phyloP scores from a whole-genome alignment of 2,113 vertebrate genomes.

The Erythrolamprus reginae region DNA sequence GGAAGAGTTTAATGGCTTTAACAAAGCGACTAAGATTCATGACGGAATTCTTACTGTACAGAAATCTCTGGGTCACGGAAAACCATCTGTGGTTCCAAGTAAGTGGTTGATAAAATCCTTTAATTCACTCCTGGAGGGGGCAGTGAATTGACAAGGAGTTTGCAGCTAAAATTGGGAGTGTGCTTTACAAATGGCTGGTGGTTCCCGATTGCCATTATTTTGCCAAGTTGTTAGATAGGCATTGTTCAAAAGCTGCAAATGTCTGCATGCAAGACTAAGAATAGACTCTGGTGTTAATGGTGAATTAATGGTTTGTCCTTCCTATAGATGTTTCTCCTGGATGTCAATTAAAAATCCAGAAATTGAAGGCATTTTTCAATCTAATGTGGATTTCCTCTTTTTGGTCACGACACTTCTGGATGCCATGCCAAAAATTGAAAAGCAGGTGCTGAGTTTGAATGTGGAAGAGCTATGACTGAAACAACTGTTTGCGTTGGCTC shows the following conservation, averaged over 20 bases:
- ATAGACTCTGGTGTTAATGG: background rate
- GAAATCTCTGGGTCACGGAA: constrained; percentile 27
- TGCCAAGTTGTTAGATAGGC: background rate
- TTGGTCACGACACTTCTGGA: constrained; percentile 9
- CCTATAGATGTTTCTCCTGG: background rate
- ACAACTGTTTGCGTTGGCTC: constrained; percentile 69
- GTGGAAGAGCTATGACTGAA: constrained; percentile 72
- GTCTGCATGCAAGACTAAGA: background rate
- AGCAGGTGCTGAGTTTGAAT: constrained; percentile 18
- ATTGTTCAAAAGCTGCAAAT: background rate
- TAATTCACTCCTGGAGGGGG: background rate
- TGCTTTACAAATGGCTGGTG: background rate
- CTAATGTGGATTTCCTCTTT: background rate
- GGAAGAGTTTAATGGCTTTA: constrained; percentile 41
- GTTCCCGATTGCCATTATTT: background rate
- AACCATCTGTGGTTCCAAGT: constrained; percentile 41
- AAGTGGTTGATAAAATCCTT: constrained; percentile 41
- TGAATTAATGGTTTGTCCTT: background rate
- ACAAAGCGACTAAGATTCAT: constrained; percentile 15
- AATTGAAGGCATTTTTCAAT: background rate
- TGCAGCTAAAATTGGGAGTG: background rate
- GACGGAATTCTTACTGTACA: constrained; percentile 3
- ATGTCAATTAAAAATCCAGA: background rate
- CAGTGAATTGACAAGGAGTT: background rate
- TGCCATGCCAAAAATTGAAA: constrained; percentile 1